Base-by-base conservation (phyloP, 2,888 invertebrate species). In the Cyclophora punctaria region DNA sequence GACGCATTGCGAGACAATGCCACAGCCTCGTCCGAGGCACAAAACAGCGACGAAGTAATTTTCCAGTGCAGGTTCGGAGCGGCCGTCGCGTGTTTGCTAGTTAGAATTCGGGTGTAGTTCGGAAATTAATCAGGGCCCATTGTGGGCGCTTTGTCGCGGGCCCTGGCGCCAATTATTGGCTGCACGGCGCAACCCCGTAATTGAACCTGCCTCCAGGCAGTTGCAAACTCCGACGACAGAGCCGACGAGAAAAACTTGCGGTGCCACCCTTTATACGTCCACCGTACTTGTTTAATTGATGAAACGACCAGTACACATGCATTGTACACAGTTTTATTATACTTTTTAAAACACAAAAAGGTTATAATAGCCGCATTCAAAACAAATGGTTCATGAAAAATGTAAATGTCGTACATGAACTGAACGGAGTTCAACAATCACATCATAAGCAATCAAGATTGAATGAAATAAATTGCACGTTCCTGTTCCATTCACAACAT, bases 41-140 rank as follows among this genome's bases (percentile, higher is more conserved):
- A 68, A 69, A 75, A 73, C 70, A 73, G 60, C 67, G 65, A 50
- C 73, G 67, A 72, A 78, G 77, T 81, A 77, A 83, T 80, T 80
- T 78, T 66, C 73, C 65, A 75, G 69, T 67, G 63, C 72, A 67
- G 71, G 71, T 73, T 73, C 76, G 66, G 69, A 69, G 70, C 60
- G 59, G 50, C 65, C 74, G 73, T 72, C 76, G 76, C 81, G 75
- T 83, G 83, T 84, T 84, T 82, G 81, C 80, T 80, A 80, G 83
- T 85, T 84, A 83, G 83, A 80, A 85, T 86, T 86, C 85, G 87
- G 85, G 75, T 75, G 81, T 78, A 85, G 87, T 87, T 85, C 83
- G 83, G 80, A 87, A 86, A 87, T 87, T 87, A 86, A 87, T 87
- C 87, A 87, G 81, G 66, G 76, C 72, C 82, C 78, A 84, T 85